Evolutionary conservation across 2,797 vertebrate genomes (phyloP).

Genomic region (Mormyrops boulengeri): DNA sequence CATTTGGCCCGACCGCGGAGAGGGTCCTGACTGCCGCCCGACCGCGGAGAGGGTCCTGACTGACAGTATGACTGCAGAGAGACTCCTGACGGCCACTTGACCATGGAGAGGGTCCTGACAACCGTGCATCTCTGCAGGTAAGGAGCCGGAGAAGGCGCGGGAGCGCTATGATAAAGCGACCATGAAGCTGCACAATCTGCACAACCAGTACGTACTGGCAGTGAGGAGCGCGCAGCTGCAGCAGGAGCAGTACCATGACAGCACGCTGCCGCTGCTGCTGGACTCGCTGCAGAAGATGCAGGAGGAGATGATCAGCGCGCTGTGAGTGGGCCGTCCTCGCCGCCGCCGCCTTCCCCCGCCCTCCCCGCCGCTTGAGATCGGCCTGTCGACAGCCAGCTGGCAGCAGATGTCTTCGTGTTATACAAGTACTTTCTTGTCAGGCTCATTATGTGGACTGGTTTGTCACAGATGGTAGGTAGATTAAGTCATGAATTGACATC

Average conservation of each 20-base stretch:
- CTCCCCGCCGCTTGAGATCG: neutral
- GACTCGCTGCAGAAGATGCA: constrained; percentile 94
- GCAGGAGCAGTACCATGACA: constrained; percentile 81
- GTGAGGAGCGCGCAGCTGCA: constrained; percentile 82
- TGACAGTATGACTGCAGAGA: neutral
- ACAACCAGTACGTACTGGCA: constrained; percentile 91
- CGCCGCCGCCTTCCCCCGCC: neutral
- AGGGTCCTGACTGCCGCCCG: neutral
- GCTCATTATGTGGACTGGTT: neutral
- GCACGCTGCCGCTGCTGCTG: constrained; percentile 77
- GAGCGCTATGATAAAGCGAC: constrained; percentile 93
- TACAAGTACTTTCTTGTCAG: neutral
- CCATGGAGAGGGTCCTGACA: neutral
- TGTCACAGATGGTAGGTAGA: neutral
- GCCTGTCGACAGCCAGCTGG: neutral
- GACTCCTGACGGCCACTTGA: neutral
- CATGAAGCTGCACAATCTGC: constrained; percentile 86
- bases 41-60: neutral
- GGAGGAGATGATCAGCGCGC: constrained; percentile 91
- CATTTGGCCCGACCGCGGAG: neutral
- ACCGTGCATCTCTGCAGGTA: constrained; percentile 55
- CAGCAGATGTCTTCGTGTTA: neutral
- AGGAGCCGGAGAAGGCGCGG: constrained; percentile 85
- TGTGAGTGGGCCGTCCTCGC: constrained; percentile 64
- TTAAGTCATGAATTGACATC: neutral